Conservation (phyloP, 2,888 invertebrate species). For the Sceliomorpha sp. region DNA sequence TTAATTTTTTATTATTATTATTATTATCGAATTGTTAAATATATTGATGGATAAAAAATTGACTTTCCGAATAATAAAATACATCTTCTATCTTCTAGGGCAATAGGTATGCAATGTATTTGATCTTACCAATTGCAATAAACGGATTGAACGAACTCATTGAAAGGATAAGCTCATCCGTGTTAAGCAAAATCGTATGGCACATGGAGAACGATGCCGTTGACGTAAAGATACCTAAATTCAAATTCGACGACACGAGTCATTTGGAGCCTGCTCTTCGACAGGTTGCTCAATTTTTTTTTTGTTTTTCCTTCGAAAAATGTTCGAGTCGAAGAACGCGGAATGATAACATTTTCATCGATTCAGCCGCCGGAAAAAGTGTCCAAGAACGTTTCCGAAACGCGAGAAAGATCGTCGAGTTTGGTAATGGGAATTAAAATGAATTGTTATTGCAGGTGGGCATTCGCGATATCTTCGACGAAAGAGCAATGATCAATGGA, state of each 20-base stretch:
- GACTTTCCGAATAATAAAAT: too few species aligned
- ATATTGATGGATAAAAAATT: too few species aligned
- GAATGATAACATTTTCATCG: constrained; percentile 10
- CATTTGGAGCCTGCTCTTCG: constrained; percentile 83
- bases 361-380: too few species aligned
- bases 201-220: constrained; percentile 83
- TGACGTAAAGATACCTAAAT: constrained; percentile 86
- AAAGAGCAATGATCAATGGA: constrained; percentile 86
- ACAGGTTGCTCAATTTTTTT: constrained; percentile 81
- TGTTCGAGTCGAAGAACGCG: too few species aligned
- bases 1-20: too few species aligned
- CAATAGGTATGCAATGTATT: constrained; percentile 87
- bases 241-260: constrained; percentile 87
- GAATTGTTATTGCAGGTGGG: constrained; percentile 83
- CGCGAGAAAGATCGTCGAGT: too few species aligned
- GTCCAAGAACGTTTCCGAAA: too few species aligned
- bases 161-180: constrained; percentile 82
- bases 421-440: too few species aligned
- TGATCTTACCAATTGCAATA: constrained; percentile 85
- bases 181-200: constrained; percentile 83
- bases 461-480: constrained; percentile 86
- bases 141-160: constrained; percentile 84
- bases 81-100: too few species aligned
- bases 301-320: too few species aligned
- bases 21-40: too few species aligned